Evolutionary conservation across 2,113 vertebrate genomes (phyloP), one percentile per base, ranked within the genome.

Genomic region (Astatotilapia flaviijosephi): DNA sequence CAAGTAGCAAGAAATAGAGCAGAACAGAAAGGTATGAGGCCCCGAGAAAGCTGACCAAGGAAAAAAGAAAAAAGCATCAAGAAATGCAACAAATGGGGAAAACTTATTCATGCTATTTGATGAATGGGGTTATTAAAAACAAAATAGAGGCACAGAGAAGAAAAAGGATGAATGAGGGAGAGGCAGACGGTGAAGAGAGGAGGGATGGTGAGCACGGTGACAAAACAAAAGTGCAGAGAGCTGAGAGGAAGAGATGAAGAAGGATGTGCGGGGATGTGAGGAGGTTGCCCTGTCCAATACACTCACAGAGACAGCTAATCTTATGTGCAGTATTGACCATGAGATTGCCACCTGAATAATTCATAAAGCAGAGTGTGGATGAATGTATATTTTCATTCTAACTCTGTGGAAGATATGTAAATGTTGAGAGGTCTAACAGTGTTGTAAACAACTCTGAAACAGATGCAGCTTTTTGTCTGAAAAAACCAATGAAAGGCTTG

Each of bases 271-370:
- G 83, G 55, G 6, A 65, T 60, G 55, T 42, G 56, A 23, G 89
- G 83, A 88, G 79, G 84, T 83, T 31, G 55, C 56, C 37, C 62
- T 89, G 90, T 93, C 92, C 87, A 83, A 90, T 91, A 93, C 84
- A 88, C 90, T 92, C 89, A 90, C 65, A 90, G 79, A 88, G 83
- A 86, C 91, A 82, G 86, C 92, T 91, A 88, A 92, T 94, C 91
- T 86, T 90, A 90, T 88, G 88, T 84, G 81, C 68, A 81, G 85
- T 93, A 91, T 93, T 94, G 91, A 94, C 90, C 90, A 89, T 83
- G 90, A 93, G 82, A 89, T 86, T 92, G 89, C 82, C 68, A 56
- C 62, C 23, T 94, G 87, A 94, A 94, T 94, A 90, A 94, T 94
- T 89, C 87, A 94, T 92, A 81, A 83, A 87, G 88, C 31, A 45